Evolutionary conservation across 2,888 invertebrate genomes (phyloP).

Genomic region (Ophion ventricosus): DNA sequence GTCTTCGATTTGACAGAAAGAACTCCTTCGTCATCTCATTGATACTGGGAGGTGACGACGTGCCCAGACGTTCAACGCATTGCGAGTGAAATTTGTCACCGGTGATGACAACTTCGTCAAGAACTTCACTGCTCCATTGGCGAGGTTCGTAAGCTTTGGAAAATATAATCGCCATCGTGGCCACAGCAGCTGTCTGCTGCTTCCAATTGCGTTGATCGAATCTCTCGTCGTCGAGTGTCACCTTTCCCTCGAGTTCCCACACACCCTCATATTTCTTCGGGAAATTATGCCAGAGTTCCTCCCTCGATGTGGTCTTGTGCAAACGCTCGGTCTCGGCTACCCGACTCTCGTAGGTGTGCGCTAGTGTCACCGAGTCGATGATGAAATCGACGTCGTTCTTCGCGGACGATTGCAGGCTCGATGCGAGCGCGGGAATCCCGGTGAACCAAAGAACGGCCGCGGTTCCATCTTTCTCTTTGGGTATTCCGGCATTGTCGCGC

Average conservation of each 20-base stretch:
- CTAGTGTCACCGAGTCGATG: constrained; percentile 74
- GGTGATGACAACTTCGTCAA: constrained; percentile 76
- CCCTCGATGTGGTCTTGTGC: constrained; percentile 69
- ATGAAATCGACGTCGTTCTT: constrained; percentile 68
- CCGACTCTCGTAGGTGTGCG: constrained; percentile 74
- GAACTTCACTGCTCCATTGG: constrained; percentile 72
- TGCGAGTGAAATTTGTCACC: constrained; percentile 77
- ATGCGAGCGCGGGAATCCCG: constrained; percentile 68
- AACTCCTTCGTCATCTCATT: constrained; percentile 78
- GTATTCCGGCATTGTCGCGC: constrained; percentile 71
- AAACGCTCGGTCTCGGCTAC: constrained; percentile 67
- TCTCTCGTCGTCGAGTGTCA: constrained; percentile 69
- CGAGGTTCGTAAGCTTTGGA: constrained; percentile 78
- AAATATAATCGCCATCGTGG: constrained; percentile 76
- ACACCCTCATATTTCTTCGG: constrained; percentile 72
- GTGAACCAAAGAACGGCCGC: constrained; percentile 79
- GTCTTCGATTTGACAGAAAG: constrained; percentile 76
- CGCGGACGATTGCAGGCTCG: constrained; percentile 60
- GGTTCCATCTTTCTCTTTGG: constrained; percentile 71
- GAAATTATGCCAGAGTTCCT: constrained; percentile 76
- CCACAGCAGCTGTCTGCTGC: constrained; percentile 75
- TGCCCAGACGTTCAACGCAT: constrained; percentile 72
- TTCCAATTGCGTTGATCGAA: constrained; percentile 70
- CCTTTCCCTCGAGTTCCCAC: constrained; percentile 74
- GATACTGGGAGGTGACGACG: constrained; percentile 65